Conservation (phyloP, 1,140 invertebrate genomes). For the Macrosteles quadrilineatus region DNA sequence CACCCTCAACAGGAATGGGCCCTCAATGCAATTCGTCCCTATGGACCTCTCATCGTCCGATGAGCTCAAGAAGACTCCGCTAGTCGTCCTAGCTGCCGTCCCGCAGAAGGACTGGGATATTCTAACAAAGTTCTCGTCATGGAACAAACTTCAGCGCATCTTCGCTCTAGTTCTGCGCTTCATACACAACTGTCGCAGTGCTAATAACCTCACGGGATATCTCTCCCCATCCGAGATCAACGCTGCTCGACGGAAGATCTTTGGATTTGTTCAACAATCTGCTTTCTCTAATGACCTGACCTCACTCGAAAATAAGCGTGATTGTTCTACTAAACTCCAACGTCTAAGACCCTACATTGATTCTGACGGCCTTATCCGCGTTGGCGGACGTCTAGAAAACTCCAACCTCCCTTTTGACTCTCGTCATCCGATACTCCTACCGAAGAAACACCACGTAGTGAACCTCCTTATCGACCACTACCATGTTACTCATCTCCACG, state of each 20-base stretch:
- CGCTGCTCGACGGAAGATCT: no score
- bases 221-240: no score
- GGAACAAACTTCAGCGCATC: slow-evolving; percentile 12
- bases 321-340: not conserved
- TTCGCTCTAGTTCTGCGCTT: slow-evolving; percentile 15
- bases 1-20: slow-evolving; percentile 5
- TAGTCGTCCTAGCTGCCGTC: not conserved
- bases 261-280: no score
- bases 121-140: slow-evolving; percentile 17
- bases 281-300: no score
- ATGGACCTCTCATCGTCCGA: not conserved
- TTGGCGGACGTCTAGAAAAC: slow-evolving; percentile 48
- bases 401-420: slow-evolving; percentile 40
- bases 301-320: no score
- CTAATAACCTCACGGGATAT: not conserved
- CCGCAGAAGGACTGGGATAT: not conserved
- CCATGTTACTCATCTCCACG: slow-evolving; percentile 41
- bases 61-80: not conserved
- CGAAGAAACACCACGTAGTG: slow-evolving; percentile 35
- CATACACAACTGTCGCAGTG: slow-evolving; percentile 3
- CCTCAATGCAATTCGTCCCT: not conserved
- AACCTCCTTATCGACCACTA: slow-evolving; percentile 40
- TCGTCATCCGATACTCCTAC: slow-evolving; percentile 49
- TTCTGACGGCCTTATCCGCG: slow-evolving; percentile 44
- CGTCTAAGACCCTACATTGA: slow-evolving; percentile 46